phyloP scores from a whole-genome alignment of 2,113 vertebrate species.

The Rallus limicola region DNA sequence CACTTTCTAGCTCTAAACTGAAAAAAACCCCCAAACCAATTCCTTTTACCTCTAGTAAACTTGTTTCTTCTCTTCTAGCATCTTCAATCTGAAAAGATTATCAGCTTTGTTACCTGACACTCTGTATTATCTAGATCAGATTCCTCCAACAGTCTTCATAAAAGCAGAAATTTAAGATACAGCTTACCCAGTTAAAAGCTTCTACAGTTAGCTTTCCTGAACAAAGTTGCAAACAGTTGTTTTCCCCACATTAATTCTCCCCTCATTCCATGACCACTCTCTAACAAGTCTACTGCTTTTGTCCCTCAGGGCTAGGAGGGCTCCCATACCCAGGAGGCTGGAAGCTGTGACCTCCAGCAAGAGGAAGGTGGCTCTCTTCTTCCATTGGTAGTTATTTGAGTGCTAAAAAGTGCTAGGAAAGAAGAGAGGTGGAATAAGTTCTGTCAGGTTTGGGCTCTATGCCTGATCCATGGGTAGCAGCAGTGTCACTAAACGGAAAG shows the following conservation, averaged over 20 bases:
- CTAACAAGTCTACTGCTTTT: neutral
- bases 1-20: neutral
- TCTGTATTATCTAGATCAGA: neutral
- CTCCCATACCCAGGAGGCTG: neutral
- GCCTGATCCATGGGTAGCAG: neutral
- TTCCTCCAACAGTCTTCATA: neutral
- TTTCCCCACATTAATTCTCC: neutral
- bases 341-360: neutral
- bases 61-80: neutral
- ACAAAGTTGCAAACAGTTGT: neutral
- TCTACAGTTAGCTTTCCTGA: neutral
- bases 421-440: neutral
- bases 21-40: neutral
- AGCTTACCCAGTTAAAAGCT: neutral
- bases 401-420: neutral
- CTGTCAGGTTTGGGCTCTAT: neutral
- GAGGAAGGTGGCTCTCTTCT: neutral
- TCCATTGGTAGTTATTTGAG: accelerated
- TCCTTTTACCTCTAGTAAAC: neutral
- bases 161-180: neutral
- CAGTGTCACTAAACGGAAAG: neutral
- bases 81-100: neutral
- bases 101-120: neutral
- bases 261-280: accelerated
- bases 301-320: neutral